Evolutionary conservation across 2,888 invertebrate species (phyloP).

Genomic region (Drosophila aldrichi): DNA sequence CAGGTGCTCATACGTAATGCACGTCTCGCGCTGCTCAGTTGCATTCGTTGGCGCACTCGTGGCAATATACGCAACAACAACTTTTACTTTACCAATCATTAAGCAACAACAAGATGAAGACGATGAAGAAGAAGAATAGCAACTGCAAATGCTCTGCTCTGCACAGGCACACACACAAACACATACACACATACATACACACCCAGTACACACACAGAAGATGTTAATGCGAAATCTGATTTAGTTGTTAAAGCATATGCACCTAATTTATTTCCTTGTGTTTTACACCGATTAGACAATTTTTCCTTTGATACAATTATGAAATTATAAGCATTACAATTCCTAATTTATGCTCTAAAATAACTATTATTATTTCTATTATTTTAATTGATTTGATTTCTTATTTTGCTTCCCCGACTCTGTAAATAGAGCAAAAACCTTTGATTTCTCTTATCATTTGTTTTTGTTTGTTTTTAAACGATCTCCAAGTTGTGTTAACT

Average conservation of each 20-base stretch:
- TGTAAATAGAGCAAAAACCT: slow-evolving; percentile 53
- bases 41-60: slow-evolving; percentile 76
- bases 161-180: slow-evolving; percentile 31
- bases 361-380: slow-evolving; percentile 16
- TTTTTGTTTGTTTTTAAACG: slow-evolving; percentile 33
- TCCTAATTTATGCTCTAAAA: slow-evolving; percentile 29
- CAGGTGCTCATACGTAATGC: slow-evolving; percentile 68
- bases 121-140: slow-evolving; percentile 50
- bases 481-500: slow-evolving; percentile 40
- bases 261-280: slow-evolving; percentile 74
- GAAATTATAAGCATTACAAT: slow-evolving; percentile 65
- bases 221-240: slow-evolving; percentile 64
- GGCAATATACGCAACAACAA: slow-evolving; percentile 74
- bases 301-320: slow-evolving; percentile 65
- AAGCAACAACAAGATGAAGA: slow-evolving; percentile 30
- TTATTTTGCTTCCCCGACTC: slow-evolving; percentile 23
- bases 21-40: slow-evolving; percentile 71
- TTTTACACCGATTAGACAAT: slow-evolving; percentile 77
- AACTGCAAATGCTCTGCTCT: slow-evolving; percentile 49
- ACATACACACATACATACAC: slow-evolving; percentile 13
- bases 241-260: slow-evolving; percentile 62
- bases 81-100: slow-evolving; percentile 76
- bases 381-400: slow-evolving; percentile 3
- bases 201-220: slow-evolving; percentile 17
- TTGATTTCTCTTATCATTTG: slow-evolving; percentile 1